Evolutionary conservation across 2,113 vertebrate species (phyloP).

Genomic region (Athene cunicularia): DNA sequence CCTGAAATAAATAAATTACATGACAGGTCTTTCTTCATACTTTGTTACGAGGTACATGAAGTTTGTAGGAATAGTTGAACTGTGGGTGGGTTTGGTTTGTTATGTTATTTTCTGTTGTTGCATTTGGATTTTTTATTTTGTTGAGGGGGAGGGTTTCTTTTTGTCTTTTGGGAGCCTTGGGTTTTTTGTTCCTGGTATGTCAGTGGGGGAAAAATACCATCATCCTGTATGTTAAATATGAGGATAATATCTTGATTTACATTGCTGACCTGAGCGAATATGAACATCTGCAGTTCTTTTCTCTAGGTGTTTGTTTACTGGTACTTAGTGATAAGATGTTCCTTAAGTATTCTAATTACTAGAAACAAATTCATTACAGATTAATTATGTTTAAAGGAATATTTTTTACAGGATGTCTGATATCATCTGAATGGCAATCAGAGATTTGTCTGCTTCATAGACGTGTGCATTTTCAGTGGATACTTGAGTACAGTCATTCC

Average conservation of each 20-base stretch:
- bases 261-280: background rate
- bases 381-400: background rate
- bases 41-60: background rate
- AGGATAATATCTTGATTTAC: background rate
- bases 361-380: background rate
- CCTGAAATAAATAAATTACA: background rate
- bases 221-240: background rate
- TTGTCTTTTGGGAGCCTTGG: accelerated
- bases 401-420: background rate
- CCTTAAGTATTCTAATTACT: background rate
- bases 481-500: background rate
- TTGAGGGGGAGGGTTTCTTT: background rate
- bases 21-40: background rate
- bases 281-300: background rate
- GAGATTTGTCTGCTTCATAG: background rate
- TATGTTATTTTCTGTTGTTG: background rate
- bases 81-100: background rate
- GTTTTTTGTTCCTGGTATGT: background rate
- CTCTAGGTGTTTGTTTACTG: background rate
- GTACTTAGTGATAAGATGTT: background rate
- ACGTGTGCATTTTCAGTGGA: accelerated
- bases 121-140: background rate
- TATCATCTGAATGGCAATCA: background rate
- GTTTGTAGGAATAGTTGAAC: background rate
- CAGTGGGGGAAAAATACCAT: background rate